A percentile compares a stretch with the other conserved stretches of the same genome.
phyloP scores from a whole-genome alignment of 2,888 invertebrate species.

The Agrotis exclamationis region DNA sequence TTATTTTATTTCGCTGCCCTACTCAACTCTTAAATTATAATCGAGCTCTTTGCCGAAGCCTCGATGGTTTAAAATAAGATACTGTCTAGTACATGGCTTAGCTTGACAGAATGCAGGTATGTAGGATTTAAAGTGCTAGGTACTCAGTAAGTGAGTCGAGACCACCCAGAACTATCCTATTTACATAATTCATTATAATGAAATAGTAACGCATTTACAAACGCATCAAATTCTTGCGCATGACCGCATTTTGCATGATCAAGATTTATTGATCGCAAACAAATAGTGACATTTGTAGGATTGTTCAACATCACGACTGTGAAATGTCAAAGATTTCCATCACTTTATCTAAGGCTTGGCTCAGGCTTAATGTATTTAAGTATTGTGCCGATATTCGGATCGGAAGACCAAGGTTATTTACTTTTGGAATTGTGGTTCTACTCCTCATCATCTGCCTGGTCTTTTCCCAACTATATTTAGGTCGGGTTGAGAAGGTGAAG shows the following conservation, averaged over 20 bases:
- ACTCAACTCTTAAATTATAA: neutral
- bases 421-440: too few relatives aligned
- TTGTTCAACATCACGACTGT: slow-evolving; percentile 45
- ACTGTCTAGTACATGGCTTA: neutral
- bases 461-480: too few relatives aligned
- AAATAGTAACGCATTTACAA: slow-evolving; percentile 16
- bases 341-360: slow-evolving; percentile 26
- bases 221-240: slow-evolving; percentile 41
- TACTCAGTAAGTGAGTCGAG: neutral
- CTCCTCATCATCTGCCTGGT: too few relatives aligned
- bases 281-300: slow-evolving; percentile 45
- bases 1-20: neutral
- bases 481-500: too few relatives aligned
- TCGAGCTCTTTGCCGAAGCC: neutral
- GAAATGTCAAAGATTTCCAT: slow-evolving; percentile 61
- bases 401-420: neutral
- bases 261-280: slow-evolving; percentile 48
- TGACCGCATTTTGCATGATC: slow-evolving; percentile 32
- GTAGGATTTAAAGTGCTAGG: neutral
- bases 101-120: neutral
- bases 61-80: neutral
- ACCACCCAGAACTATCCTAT: slow-evolving; percentile 41
- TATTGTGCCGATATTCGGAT: neutral
- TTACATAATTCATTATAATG: slow-evolving; percentile 22
- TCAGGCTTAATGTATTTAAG: neutral